Percentiles rank a stretch among this genome's conserved stretches.
Evolutionary conservation across 2,113 vertebrate genomes (phyloP).

Genomic region (Brachypodius melanocephalos): DNA sequence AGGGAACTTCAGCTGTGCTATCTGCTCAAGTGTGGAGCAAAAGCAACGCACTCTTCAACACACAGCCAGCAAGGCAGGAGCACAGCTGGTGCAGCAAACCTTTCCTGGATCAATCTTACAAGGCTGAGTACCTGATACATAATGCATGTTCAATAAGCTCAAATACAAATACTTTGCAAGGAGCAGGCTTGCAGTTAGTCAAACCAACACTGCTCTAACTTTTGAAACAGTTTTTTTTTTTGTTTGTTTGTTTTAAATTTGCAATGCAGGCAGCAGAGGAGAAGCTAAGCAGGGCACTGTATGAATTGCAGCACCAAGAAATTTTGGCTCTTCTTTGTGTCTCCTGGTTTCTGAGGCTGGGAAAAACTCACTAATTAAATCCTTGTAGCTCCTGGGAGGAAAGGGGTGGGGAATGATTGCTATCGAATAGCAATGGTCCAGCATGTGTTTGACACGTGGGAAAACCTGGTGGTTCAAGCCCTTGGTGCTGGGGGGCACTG

Average conservation of each 20-base stretch:
- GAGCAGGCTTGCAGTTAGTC: neutral
- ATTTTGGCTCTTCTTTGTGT: neutral
- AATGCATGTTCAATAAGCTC: constrained; percentile 13
- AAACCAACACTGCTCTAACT: neutral
- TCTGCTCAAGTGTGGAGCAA: constrained; percentile 51
- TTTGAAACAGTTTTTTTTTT: neutral
- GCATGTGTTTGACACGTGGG: neutral
- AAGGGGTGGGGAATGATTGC: neutral
- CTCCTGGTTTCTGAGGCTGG: neutral
- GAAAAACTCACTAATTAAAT: constrained; percentile 20
- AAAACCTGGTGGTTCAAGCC: neutral
- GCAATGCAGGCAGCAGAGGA: accelerated
- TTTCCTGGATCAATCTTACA: neutral
- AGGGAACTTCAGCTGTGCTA: constrained; percentile 43
- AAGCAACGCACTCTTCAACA: neutral
- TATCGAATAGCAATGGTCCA: neutral
- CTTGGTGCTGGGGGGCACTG: neutral
- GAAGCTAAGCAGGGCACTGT: neutral
- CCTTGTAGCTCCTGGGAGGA: neutral
- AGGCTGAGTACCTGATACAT: neutral
- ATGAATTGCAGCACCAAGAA: neutral
- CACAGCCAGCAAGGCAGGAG: neutral
- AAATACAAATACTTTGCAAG: neutral
- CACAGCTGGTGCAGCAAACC: neutral
- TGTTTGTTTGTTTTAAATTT: neutral